These are phyloP conservation scores for Lacerta agilis DNA, from an alignment of 2,797 vertebrate genomes.

Conservation along the genomic window DNA sequence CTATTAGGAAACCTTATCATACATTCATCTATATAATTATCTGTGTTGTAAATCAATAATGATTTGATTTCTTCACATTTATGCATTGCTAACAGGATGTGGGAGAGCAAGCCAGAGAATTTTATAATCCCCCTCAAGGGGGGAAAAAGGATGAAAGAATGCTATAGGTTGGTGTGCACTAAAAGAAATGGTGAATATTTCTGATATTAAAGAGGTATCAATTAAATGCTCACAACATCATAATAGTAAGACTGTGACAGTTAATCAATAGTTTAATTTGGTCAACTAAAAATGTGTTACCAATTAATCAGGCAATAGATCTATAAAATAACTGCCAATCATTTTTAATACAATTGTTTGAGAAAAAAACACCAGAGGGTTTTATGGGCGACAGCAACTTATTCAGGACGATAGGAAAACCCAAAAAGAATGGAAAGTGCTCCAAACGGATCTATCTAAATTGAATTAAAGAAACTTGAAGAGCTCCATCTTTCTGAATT, in stretches of 20 bases:
- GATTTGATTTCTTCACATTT: conserved; percentile 82
- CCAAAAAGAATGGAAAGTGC: background rate
- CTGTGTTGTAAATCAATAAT: conserved; percentile 79
- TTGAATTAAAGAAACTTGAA: background rate
- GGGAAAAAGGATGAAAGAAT: conserved; percentile 3
- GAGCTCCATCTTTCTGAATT: background rate
- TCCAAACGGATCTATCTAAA: background rate
- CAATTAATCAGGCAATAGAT: background rate
- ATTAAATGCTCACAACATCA: background rate
- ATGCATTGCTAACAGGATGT: conserved; percentile 36
- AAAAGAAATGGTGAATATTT: background rate
- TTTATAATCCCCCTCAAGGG: background rate
- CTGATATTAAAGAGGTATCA: background rate
- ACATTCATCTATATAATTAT: conserved; percentile 85
- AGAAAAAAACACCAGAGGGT: background rate
- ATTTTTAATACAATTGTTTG: background rate
- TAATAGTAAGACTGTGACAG: background rate
- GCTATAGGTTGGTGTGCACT: background rate
- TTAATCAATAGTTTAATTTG: background rate
- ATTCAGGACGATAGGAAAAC: background rate
- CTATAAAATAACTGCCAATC: background rate
- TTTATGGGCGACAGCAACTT: background rate
- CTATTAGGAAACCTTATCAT: conserved; percentile 87
- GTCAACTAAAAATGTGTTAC: background rate
- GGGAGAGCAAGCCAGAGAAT: conserved; percentile 31